Base-by-base conservation (phyloP, 2,888 invertebrate species). In the Alentia gelatinosa region DNA sequence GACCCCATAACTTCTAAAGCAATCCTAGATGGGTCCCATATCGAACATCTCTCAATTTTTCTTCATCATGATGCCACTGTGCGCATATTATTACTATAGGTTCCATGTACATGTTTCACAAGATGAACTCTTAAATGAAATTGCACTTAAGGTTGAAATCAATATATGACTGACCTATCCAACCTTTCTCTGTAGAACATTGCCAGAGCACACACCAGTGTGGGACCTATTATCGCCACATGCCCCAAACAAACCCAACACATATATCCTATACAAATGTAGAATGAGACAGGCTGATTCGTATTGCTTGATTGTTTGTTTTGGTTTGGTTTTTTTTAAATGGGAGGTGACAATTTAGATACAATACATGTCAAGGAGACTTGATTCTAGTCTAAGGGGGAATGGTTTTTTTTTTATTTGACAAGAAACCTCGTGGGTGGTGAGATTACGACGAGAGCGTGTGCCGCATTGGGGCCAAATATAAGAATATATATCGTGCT, bases 101-200 rank as follows among this genome's bases (percentile, higher is more conserved):
- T 74, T 74, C 74, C 74, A 74, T 33, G 74, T 74, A 33, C 33
- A 79, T 79, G 39, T 79, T 39, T 39, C 37, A 79, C 79, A 37
- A 79, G 15, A 39, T 79, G 35, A 79, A 12, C 9, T 39, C n/a
- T 39, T 39, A 39, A 79, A 79, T 86, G 47, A 86, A 86, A 47
- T 47, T 86, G 86, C 86, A 86, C 86, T 83, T 83, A 23, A 83
- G 83, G 83, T 83, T 86, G 86, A 86, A 86, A 86, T 86, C 86
- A 86, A 50, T 47, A 42, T 23, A 79, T 79, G n/a, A 37, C 35
- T 79, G 35, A 79, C 79, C 37, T 79, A 5, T 12, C 39, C 39
- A 79, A 26, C 79, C 79, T 79, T 0, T 79, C 37, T 35, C 35
- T 23, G 79, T 37, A 79, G 39, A 79, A 23, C 39, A 79, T 37